A percentile compares a stretch with the other conserved stretches of the same genome.
Conservation (phyloP, 2,797 vertebrate species). For the Pseudopleuronectes americanus region DNA sequence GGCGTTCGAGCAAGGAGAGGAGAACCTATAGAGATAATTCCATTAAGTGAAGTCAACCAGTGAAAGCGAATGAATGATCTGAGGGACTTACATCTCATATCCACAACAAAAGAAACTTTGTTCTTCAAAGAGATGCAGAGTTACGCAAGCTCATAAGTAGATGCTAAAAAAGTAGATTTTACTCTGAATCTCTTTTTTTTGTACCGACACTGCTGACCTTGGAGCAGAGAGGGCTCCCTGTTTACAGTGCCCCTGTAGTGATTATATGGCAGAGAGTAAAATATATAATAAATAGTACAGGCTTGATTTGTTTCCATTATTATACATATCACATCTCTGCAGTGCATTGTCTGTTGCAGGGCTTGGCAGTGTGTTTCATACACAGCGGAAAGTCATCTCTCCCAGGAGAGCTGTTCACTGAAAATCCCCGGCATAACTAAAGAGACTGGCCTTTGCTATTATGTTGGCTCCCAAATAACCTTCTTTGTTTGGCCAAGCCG, state of each 20-base stretch:
- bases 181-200: neutral
- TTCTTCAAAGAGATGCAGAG: slow-evolving; percentile 33
- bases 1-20: slow-evolving; percentile 25
- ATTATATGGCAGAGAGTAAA: slow-evolving; percentile 46
- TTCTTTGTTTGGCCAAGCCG: slow-evolving; percentile 51
- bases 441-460: slow-evolving; percentile 57
- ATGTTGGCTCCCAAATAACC: slow-evolving; percentile 50
- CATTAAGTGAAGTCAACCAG: slow-evolving; percentile 59
- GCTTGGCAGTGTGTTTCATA: slow-evolving; percentile 50
- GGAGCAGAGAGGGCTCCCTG: slow-evolving; percentile 35
- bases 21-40: slow-evolving; percentile 51
- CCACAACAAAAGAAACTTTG: slow-evolving; percentile 25
- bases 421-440: slow-evolving; percentile 65
- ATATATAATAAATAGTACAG: slow-evolving; percentile 22
- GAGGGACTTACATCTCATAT: slow-evolving; percentile 34
- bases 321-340: slow-evolving; percentile 74
- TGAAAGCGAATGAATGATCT: slow-evolving; percentile 38
- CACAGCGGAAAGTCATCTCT: slow-evolving; percentile 58
- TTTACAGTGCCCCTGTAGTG: slow-evolving; percentile 45
- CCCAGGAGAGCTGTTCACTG: slow-evolving; percentile 50
- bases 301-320: slow-evolving; percentile 69
- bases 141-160: slow-evolving; percentile 17
- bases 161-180: slow-evolving; percentile 7
- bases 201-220: slow-evolving; percentile 53
- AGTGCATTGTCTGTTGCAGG: slow-evolving; percentile 66